phyloP scores from a whole-genome alignment of 2,888 invertebrate species.

The Acanthosepion lycidas region DNA sequence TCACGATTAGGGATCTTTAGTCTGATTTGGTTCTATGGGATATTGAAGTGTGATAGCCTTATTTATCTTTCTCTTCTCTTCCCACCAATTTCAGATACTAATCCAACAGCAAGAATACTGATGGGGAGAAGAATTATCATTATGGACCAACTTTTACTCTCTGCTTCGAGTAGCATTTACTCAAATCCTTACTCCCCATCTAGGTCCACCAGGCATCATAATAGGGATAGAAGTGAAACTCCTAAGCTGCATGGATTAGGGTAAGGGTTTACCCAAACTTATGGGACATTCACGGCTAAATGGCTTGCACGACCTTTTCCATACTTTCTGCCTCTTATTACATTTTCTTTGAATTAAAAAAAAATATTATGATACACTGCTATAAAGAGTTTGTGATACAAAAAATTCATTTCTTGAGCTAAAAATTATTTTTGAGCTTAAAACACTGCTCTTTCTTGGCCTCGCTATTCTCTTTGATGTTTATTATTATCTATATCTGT shows the following conservation, averaged over 20 bases:
- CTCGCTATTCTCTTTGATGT: not conserved
- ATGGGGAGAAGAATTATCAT: not conserved
- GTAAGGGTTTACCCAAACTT: constrained; percentile 33
- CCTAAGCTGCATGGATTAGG: constrained; percentile 33
- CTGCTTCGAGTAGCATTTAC: not conserved
- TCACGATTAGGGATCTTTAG: not conserved
- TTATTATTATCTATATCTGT: not conserved
- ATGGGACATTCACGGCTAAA: constrained; percentile 13
- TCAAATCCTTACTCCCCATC: constrained; percentile 21
- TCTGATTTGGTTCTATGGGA: not conserved
- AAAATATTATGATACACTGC: too few species aligned
- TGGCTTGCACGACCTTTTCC: not conserved
- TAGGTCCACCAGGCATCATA: constrained; percentile 12
- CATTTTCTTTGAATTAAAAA: not conserved
- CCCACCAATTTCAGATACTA: constrained; percentile 33
- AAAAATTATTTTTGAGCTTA: not conserved
- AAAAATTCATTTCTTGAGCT: not conserved
- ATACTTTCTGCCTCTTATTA: not conserved
- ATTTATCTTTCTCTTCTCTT: constrained; percentile 33
- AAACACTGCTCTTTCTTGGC: constrained; percentile 33
- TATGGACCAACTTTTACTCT: not conserved
- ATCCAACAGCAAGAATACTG: not conserved
- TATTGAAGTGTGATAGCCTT: not conserved
- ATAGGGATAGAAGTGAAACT: not conserved
- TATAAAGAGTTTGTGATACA: not conserved